A percentile compares a stretch with the other conserved stretches of the same genome.
These are phyloP conservation scores for Propithecus perrieri DNA, from an alignment of 2,797 vertebrate genomes.

Conservation along the genomic window DNA sequence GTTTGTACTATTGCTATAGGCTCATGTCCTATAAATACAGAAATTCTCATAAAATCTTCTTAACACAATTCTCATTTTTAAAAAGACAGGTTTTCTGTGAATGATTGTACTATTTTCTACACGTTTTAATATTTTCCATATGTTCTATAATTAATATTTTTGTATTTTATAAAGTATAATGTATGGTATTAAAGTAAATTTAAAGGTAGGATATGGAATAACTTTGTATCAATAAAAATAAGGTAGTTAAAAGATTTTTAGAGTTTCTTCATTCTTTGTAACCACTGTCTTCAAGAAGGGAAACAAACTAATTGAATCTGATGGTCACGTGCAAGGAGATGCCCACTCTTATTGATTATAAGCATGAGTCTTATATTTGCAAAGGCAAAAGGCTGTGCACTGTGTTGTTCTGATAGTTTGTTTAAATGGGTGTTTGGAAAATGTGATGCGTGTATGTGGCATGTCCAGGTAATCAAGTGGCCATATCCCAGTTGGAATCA, in stretches of 20 bases:
- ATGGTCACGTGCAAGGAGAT: neutral
- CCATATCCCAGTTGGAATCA: neutral
- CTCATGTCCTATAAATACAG: neutral
- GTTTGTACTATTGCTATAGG: neutral
- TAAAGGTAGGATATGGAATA: neutral
- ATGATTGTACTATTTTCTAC: neutral
- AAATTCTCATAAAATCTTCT: neutral
- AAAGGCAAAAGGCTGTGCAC: neutral
- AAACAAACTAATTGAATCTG: neutral
- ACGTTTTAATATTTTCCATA: neutral
- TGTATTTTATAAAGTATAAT: neutral
- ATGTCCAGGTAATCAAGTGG: neutral
- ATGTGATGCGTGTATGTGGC: neutral
- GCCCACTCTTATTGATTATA: neutral
- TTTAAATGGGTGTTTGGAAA: neutral
- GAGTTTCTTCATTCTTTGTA: neutral
- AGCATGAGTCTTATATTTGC: neutral
- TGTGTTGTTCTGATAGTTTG: neutral
- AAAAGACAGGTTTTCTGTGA: neutral
- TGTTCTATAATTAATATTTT: neutral
- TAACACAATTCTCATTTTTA: neutral
- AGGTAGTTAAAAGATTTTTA: neutral
- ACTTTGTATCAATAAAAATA: neutral
- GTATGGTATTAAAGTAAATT: neutral
- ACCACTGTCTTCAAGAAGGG: neutral